A percentile compares a stretch with the other conserved stretches of the same genome.
Evolutionary conservation across 1,140 invertebrate genomes (phyloP).

Genomic region (Bombyx mandarina): DNA sequence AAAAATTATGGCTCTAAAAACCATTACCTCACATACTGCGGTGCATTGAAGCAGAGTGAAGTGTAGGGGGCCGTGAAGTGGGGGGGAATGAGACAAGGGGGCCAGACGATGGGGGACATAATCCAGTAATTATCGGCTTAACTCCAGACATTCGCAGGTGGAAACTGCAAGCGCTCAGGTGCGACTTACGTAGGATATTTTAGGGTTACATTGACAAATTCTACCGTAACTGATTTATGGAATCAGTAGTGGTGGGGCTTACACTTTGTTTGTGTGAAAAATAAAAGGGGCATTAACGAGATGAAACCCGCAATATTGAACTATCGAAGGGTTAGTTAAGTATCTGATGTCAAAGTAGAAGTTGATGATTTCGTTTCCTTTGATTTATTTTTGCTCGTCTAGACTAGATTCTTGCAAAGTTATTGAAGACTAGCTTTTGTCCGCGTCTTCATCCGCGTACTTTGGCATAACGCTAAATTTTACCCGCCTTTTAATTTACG

Average conservation of each 20-base stretch:
- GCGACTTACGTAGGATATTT: conserved; percentile 33
- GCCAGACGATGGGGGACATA: conserved; percentile 41
- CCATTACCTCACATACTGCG: conserved; percentile 57
- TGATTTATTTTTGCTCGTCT: no score
- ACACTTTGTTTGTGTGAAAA: conserved; percentile 22
- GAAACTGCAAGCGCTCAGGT: conserved; percentile 36
- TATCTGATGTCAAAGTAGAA: no score
- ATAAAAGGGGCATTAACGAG: conserved; percentile 6
- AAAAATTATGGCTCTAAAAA: conserved; percentile 62
- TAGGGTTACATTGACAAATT: conserved; percentile 42
- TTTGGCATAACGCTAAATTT: no score
- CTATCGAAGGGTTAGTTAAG: no score
- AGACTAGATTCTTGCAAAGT: no score
- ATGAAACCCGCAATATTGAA: neutral
- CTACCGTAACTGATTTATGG: conserved; percentile 49
- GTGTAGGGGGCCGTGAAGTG: conserved; percentile 29
- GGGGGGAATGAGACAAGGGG: conserved; percentile 28
- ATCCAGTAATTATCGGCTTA: conserved; percentile 65
- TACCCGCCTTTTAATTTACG: no score
- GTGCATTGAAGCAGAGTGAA: conserved; percentile 54
- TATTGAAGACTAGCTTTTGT: no score
- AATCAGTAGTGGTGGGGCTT: conserved; percentile 29
- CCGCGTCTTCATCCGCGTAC: no score
- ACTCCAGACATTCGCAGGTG: conserved; percentile 60
- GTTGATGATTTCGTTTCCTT: no score